These are phyloP conservation scores for Aporophyla lueneburgensis DNA, from an alignment of 2,888 invertebrate species.

Conservation along the genomic window DNA sequence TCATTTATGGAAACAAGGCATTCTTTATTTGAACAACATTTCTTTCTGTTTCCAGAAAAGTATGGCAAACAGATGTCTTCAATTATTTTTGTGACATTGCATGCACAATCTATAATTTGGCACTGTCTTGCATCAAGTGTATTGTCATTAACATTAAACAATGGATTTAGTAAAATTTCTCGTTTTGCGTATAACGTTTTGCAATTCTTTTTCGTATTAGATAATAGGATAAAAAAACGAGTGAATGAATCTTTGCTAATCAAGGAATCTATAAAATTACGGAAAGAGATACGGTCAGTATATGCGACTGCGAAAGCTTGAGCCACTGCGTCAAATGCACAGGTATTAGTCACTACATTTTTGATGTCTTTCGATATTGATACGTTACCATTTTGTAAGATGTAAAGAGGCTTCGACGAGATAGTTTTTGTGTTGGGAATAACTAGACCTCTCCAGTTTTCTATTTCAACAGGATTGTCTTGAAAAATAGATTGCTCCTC, in stretches of 20 bases:
- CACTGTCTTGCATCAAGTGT: conserved; percentile 29
- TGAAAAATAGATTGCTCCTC: conserved; percentile 26
- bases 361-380: not conserved
- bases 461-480: conserved; percentile 38
- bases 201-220: conserved; percentile 28
- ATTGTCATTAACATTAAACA: conserved; percentile 28
- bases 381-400: conserved; percentile 39
- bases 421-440: conserved; percentile 29
- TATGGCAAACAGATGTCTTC: conserved; percentile 31
- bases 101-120: conserved; percentile 33
- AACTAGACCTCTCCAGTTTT: conserved; percentile 35
- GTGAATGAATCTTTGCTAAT: not conserved
- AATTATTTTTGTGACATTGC: conserved; percentile 39
- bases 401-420: conserved; percentile 27
- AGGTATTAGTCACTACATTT: no score
- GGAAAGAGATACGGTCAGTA: no score
- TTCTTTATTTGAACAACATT: conserved; percentile 35
- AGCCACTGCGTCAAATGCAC: no score
- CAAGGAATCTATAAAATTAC: no score
- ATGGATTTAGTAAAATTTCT: not conserved
- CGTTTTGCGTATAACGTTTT: conserved; percentile 31
- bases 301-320: no score
- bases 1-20: conserved; percentile 12
- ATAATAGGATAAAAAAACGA: conserved; percentile 28
- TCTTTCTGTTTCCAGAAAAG: conserved; percentile 30